Evolutionary conservation across 2,113 vertebrate species (phyloP).

Genomic region (Crotalus helleri): DNA sequence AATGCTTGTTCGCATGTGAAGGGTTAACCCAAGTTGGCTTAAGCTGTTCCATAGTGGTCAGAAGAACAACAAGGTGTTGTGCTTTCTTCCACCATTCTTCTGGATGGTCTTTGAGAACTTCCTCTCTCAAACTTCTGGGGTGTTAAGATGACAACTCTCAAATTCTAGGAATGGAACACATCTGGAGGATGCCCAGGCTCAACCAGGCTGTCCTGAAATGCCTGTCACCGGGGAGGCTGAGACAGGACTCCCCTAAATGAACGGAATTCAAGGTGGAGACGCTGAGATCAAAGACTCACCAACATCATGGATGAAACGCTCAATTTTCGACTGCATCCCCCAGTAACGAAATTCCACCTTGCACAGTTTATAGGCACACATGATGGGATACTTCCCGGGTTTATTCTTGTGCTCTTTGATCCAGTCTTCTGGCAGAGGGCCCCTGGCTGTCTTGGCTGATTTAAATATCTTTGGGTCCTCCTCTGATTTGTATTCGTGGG

Average conservation of each 20-base stretch:
- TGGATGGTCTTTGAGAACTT: background rate
- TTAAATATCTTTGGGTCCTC: constrained; percentile 92
- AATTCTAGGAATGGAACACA: background rate
- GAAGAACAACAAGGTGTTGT: background rate
- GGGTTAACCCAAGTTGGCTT: background rate
- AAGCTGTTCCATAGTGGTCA: background rate
- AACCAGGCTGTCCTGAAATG: background rate
- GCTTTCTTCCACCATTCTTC: background rate
- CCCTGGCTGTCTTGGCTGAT: constrained; percentile 88
- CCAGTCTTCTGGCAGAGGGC: constrained; percentile 91
- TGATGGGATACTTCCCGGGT: constrained; percentile 82
- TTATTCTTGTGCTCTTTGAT: constrained; percentile 85
- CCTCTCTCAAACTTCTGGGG: background rate
- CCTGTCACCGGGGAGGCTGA: too few species aligned
- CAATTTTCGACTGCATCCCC: constrained; percentile 99
- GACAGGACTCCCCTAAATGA: background rate
- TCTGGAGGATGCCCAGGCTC: background rate
- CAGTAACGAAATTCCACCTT: constrained; percentile 99
- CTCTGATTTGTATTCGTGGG: constrained; percentile 90
- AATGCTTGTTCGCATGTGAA: background rate
- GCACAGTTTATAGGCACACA: constrained; percentile 98
- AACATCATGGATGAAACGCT: constrained; percentile 96
- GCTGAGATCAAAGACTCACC: constrained; percentile 73
- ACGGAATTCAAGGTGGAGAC: background rate
- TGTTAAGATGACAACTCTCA: background rate